Percentiles rank a stretch among this genome's conserved stretches.
phyloP scores from a whole-genome alignment of 2,888 invertebrate species.

The Dasypogon diadema region DNA sequence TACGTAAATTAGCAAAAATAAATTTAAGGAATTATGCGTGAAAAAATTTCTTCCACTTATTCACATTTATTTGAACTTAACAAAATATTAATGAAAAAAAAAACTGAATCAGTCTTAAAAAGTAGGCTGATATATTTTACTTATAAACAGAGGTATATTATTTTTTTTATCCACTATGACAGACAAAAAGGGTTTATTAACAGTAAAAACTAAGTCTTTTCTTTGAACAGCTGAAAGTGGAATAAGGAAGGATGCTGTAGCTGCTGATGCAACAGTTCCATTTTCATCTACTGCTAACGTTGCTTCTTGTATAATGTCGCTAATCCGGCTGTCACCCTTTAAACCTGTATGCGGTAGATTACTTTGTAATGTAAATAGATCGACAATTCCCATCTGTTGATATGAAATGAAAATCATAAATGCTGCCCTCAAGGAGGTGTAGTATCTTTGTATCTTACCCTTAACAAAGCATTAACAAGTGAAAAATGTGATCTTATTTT shows the following conservation, averaged over 20 bases:
- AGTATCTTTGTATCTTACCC: constrained; percentile 57
- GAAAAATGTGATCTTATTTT: constrained; percentile 55
- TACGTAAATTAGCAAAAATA: too few relatives aligned
- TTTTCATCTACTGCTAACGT: constrained; percentile 71
- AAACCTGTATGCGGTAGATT: constrained; percentile 64
- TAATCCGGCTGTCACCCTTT: constrained; percentile 62
- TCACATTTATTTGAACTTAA: too few relatives aligned
- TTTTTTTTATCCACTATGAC: constrained; percentile 69
- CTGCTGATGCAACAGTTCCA: constrained; percentile 70
- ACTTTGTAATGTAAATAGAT: constrained; percentile 67
- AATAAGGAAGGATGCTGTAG: constrained; percentile 69
- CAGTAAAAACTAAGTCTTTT: constrained; percentile 64
- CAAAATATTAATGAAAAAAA: too few relatives aligned
- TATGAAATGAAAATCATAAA: constrained; percentile 56
- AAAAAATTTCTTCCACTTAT: neutral
- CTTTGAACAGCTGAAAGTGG: constrained; percentile 69
- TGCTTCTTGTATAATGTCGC: constrained; percentile 70
- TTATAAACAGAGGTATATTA: constrained; percentile 70
- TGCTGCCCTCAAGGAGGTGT: too few relatives aligned
- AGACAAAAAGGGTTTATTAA: constrained; percentile 70
- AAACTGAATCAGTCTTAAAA: too few relatives aligned
- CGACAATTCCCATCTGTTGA: constrained; percentile 70
- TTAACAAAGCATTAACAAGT: constrained; percentile 56
- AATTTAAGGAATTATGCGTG: too few relatives aligned
- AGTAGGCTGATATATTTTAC: constrained; percentile 70